Evolutionary conservation across 2,888 invertebrate species (phyloP).

Genomic region (Strigamia maritima): DNA sequence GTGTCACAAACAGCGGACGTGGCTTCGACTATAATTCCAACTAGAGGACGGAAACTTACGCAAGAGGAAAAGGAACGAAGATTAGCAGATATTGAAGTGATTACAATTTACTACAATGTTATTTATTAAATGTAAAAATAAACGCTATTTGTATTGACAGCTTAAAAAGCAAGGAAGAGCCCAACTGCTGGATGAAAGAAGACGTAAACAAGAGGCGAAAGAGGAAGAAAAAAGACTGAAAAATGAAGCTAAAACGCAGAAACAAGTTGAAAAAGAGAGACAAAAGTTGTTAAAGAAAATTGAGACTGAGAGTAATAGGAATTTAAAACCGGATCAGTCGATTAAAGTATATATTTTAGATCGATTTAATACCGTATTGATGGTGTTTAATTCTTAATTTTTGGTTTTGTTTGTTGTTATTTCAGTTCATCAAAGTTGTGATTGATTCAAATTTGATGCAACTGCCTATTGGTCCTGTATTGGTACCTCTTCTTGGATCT

Average conservation of each 20-base stretch:
- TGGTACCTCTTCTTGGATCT: conserved; percentile 45
- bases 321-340: conserved; percentile 55
- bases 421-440: conserved; percentile 55
- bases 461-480: conserved; percentile 49
- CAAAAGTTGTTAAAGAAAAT: background rate
- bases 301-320: background rate
- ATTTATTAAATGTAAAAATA: background rate
- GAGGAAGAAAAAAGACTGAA: conserved; percentile 36
- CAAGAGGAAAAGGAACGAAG: background rate
- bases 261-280: background rate
- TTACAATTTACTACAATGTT: background rate
- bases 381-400: background rate
- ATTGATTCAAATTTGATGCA: conserved; percentile 52
- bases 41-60: background rate
- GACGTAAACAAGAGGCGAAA: background rate
- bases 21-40: background rate
- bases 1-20: background rate
- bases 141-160: background rate
- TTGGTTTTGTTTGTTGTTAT: background rate
- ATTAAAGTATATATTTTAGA: conserved; percentile 53
- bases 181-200: background rate
- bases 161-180: background rate
- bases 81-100: background rate
- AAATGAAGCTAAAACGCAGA: background rate
- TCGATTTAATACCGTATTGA: background rate